Percentiles rank a stretch among this genome's conserved stretches.
These are phyloP conservation scores for Myrmecobius fasciatus DNA, from an alignment of 2,113 vertebrate genomes.

Conservation along the genomic window DNA sequence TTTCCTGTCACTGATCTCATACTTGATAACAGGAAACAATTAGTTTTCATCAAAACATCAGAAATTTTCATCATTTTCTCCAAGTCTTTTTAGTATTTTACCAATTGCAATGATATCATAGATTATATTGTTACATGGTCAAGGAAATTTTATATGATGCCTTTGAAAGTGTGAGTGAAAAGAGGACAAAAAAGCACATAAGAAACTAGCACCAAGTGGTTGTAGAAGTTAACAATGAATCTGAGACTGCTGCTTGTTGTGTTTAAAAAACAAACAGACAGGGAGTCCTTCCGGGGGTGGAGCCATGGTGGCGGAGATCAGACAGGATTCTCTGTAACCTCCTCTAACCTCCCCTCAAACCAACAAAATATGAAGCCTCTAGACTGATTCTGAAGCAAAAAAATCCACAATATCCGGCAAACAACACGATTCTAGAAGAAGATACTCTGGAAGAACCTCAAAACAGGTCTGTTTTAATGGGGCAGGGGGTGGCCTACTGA, in stretches of 20 bases:
- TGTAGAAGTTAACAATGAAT: background rate
- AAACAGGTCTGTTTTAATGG: too few relatives aligned
- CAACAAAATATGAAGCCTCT: too few relatives aligned
- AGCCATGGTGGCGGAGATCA: too few relatives aligned
- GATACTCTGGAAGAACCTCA: too few relatives aligned
- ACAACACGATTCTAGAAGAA: too few relatives aligned
- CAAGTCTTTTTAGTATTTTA: background rate
- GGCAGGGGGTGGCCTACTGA: too few relatives aligned
- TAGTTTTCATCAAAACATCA: background rate
- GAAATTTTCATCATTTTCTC: background rate
- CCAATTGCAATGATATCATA: background rate
- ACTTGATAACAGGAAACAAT: background rate
- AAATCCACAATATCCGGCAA: too few relatives aligned
- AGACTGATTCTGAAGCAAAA: too few relatives aligned
- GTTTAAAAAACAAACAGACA: too few relatives aligned
- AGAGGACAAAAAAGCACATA: background rate
- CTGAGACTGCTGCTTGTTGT: background rate
- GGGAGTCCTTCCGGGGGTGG: too few relatives aligned
- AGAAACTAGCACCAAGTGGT: background rate
- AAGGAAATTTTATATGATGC: background rate
- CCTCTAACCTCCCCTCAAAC: too few relatives aligned
- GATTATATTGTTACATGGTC: background rate
- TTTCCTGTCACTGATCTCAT: background rate
- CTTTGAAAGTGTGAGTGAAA: background rate
- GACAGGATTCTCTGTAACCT: too few relatives aligned